These are phyloP conservation scores for Eristalis pertinax DNA, from an alignment of 2,888 invertebrate genomes.

Conservation along the genomic window DNA sequence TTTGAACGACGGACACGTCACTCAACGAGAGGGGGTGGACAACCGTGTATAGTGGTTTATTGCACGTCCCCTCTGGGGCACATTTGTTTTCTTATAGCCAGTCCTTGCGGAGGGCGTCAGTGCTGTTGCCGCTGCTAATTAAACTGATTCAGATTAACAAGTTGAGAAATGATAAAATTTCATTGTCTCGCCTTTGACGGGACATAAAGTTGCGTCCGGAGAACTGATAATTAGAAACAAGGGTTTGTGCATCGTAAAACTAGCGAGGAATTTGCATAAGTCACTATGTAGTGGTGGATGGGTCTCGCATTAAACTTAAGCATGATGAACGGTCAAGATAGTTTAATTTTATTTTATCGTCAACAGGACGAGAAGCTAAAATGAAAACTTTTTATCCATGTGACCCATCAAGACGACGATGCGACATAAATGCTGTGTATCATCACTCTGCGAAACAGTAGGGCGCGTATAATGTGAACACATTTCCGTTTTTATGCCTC, in stretches of 20 bases:
- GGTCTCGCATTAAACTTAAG: background rate
- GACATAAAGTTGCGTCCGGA: background rate
- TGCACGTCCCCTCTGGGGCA: background rate
- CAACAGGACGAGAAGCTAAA: background rate
- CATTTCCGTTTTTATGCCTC: background rate
- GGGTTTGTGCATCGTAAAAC: background rate
- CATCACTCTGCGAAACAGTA: background rate
- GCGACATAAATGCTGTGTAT: background rate
- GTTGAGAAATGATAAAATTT: background rate
- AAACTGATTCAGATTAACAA: background rate
- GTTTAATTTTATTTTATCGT: background rate
- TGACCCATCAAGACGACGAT: background rate
- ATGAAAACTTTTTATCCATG: background rate
- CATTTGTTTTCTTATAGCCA: background rate
- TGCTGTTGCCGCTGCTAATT: background rate
- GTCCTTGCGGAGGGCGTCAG: background rate
- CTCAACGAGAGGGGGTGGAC: background rate
- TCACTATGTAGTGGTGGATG: background rate
- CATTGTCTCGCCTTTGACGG: background rate
- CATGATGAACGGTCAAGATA: background rate
- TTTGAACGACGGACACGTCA: background rate
- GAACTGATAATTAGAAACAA: conserved; percentile 7
- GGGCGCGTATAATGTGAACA: background rate
- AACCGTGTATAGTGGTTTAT: background rate
- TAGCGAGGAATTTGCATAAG: background rate